These are phyloP conservation scores for Philereme transversata DNA, from an alignment of 2,888 invertebrate genomes.

Conservation along the genomic window DNA sequence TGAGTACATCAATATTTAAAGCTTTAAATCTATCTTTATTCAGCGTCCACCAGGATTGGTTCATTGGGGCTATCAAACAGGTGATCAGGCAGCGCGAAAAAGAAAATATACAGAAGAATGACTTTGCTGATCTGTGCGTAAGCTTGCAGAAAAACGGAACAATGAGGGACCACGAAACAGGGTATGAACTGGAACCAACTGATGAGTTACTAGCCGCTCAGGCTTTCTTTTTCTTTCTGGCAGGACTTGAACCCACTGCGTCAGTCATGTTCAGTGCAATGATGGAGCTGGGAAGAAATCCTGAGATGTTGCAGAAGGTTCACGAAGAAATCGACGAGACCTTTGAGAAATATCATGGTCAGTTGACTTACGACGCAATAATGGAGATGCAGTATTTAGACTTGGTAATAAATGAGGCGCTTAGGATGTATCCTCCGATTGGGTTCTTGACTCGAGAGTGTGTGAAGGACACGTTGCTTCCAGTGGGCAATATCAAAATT, in stretches of 20 bases:
- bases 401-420: constrained; percentile 47
- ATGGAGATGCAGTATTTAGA: constrained; percentile 34
- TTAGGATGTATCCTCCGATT: constrained; percentile 61
- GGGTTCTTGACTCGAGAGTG: constrained; percentile 53
- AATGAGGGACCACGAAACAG: constrained; percentile 52
- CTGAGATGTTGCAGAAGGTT: constrained; percentile 54
- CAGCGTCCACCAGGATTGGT: constrained; percentile 53
- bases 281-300: constrained; percentile 59
- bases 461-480: constrained; percentile 52
- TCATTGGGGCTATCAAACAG: constrained; percentile 60
- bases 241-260: constrained; percentile 69
- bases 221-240: constrained; percentile 66
- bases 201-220: constrained; percentile 64
- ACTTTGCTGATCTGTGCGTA: constrained; percentile 64
- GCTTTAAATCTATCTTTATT: constrained; percentile 52
- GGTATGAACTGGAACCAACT: constrained; percentile 56
- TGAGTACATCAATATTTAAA: constrained; percentile 43
- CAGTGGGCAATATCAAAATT: constrained; percentile 60
- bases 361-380: constrained; percentile 30
- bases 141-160: constrained; percentile 56
- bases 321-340: constrained; percentile 62
- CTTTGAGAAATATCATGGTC: constrained; percentile 29
- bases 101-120: constrained; percentile 54
- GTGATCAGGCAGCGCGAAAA: constrained; percentile 54
- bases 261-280: constrained; percentile 54